phyloP scores from a whole-genome alignment of 2,113 vertebrate species.

The Stegastes partitus region DNA sequence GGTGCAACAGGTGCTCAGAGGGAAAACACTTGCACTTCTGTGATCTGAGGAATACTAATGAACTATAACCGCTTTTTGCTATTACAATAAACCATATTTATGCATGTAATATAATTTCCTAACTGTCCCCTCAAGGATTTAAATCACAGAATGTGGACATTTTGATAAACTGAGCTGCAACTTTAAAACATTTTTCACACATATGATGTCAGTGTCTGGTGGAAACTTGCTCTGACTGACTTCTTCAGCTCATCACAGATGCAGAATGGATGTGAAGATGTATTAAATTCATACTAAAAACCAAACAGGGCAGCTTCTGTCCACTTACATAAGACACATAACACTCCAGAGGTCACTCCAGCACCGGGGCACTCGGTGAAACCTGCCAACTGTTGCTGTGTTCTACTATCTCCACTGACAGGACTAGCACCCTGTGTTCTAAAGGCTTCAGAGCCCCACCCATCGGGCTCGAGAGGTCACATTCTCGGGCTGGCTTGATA shows the following conservation, averaged over 20 bases:
- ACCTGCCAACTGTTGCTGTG: constrained; percentile 68
- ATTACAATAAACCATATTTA: no score
- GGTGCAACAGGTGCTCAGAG: constrained; percentile 52
- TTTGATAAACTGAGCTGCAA: not conserved
- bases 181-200: not conserved
- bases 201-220: not conserved
- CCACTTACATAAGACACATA: constrained; percentile 15
- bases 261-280: not conserved
- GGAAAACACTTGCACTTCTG: constrained; percentile 18
- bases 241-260: constrained; percentile 1
- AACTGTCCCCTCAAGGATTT: not conserved
- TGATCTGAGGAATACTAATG: not conserved
- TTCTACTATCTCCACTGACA: constrained; percentile 63
- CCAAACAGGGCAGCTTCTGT: constrained; percentile 12
- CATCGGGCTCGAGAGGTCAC: constrained; percentile 74
- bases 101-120: not conserved
- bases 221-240: constrained; percentile 3
- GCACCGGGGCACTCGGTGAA: constrained; percentile 9
- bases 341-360: constrained; percentile 47
- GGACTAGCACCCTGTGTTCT: constrained; percentile 65
- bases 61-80: no score
- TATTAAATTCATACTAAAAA: not conserved
- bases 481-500: constrained; percentile 84
- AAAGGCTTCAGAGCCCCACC: constrained; percentile 63
- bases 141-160: not conserved